Evolutionary conservation across 2,888 invertebrate species (phyloP).

Genomic region (Morinoia aosen): DNA sequence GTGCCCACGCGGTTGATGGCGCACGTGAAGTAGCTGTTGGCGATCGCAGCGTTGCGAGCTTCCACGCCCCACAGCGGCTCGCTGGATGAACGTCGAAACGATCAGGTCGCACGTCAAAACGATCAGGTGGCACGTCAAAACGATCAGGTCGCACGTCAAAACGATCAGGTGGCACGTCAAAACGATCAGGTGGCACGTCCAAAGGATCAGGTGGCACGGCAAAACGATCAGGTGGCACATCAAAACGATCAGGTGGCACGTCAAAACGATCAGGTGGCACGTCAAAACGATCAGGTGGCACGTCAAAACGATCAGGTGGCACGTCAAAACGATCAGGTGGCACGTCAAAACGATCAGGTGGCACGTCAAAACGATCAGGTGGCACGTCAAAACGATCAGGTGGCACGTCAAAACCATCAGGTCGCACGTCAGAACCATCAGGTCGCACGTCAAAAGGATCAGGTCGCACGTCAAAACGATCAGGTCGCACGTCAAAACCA

Average conservation of each 20-base stretch:
- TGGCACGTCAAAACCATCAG: background rate
- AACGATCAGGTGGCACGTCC: background rate
- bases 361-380: background rate
- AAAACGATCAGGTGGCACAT: too few species aligned
- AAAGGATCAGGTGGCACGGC: background rate
- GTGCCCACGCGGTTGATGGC: conserved; percentile 95
- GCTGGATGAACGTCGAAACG: conserved; percentile 73
- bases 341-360: background rate
- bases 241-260: background rate
- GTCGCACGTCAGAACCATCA: background rate
- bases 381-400: background rate
- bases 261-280: background rate
- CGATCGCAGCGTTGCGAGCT: conserved; percentile 94
- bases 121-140: background rate
- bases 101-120: background rate
- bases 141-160: background rate
- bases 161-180: background rate
- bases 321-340: background rate
- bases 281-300: background rate
- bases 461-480: background rate
- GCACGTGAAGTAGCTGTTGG: conserved; percentile 94
- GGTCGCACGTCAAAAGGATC: background rate
- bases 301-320: background rate
- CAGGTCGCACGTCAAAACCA: background rate
- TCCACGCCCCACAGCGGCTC: conserved; percentile 97